Evolutionary conservation across 2,888 invertebrate genomes (phyloP).

Genomic region (Diaperis boleti): DNA sequence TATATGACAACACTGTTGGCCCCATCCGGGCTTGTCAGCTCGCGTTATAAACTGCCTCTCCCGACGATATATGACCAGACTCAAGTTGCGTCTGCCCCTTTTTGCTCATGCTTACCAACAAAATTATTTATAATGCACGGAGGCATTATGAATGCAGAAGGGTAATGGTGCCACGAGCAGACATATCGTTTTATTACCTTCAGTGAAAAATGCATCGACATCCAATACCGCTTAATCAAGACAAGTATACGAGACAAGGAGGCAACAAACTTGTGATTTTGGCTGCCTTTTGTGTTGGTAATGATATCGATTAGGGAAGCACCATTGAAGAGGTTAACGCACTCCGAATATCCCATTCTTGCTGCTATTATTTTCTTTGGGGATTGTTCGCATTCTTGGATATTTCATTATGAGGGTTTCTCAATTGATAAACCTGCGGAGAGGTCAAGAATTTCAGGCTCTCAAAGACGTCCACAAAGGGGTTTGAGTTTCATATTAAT

Average conservation of each 20-base stretch:
- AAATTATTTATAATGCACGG: constrained; percentile 29
- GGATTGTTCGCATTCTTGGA: constrained; percentile 28
- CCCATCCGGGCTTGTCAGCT: constrained; percentile 16
- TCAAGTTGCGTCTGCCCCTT: constrained; percentile 25
- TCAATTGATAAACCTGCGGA: constrained; percentile 15
- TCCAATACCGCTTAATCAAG: constrained; percentile 2
- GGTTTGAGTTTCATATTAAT: too few relatives aligned
- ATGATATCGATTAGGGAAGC: constrained; percentile 42
- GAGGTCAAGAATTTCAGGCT: background rate
- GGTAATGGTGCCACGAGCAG: constrained; percentile 29
- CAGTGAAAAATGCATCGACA: constrained; percentile 8
- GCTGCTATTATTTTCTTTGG: constrained; percentile 9
- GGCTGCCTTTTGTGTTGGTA: constrained; percentile 30
- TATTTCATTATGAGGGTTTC: constrained; percentile 13
- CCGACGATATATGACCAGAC: constrained; percentile 20
- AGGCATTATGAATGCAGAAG: constrained; percentile 21
- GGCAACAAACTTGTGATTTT: constrained; percentile 19
- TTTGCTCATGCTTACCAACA: constrained; percentile 22
- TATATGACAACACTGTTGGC: background rate
- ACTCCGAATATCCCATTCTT: constrained; percentile 13
- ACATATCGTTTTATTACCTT: background rate
- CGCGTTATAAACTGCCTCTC: constrained; percentile 17
- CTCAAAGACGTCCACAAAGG: background rate
- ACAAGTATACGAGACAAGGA: background rate
- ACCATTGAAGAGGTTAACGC: constrained; percentile 11